Percentiles rank a stretch among this genome's conserved stretches.
These are phyloP conservation scores for Diorhabda carinulata DNA, from an alignment of 1,140 invertebrate genomes.

Conservation along the genomic window DNA sequence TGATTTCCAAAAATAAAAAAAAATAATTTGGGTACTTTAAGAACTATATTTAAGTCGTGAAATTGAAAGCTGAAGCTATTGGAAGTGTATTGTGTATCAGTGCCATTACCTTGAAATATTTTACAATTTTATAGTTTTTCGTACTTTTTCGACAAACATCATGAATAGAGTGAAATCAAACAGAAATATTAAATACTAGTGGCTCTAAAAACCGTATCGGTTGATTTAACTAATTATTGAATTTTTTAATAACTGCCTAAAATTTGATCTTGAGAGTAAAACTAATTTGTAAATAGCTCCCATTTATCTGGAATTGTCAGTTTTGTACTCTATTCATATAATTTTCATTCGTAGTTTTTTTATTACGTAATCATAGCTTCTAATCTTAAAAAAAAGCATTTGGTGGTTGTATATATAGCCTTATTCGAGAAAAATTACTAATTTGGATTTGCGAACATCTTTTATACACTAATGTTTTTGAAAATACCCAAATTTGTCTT, in stretches of 20 bases:
- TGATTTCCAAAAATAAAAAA: constrained; percentile 24
- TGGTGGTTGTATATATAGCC: too few relatives aligned
- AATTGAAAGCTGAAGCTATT: constrained; percentile 5
- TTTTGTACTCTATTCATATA: background rate
- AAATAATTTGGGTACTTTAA: constrained; percentile 25
- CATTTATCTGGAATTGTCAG: background rate
- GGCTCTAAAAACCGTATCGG: constrained; percentile 23
- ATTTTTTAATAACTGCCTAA: background rate
- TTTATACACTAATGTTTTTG: background rate
- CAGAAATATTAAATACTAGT: constrained; percentile 23
- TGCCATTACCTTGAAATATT: constrained; percentile 39
- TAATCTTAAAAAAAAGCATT: too few relatives aligned
- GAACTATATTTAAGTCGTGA: constrained; percentile 2
- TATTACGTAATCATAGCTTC: too few relatives aligned
- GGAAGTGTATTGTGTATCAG: constrained; percentile 20
- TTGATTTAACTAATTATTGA: constrained; percentile 12
- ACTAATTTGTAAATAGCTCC: background rate
- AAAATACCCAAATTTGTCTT: background rate
- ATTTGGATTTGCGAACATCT: too few relatives aligned
- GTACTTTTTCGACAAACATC: constrained; percentile 38
- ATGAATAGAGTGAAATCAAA: constrained; percentile 26
- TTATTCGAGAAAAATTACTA: too few relatives aligned
- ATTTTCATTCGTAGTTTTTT: background rate
- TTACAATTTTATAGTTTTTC: constrained; percentile 34
- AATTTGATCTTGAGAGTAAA: background rate